Base-by-base conservation (phyloP, 2,888 invertebrate species). In the Xanthorhoe spadicearia region DNA sequence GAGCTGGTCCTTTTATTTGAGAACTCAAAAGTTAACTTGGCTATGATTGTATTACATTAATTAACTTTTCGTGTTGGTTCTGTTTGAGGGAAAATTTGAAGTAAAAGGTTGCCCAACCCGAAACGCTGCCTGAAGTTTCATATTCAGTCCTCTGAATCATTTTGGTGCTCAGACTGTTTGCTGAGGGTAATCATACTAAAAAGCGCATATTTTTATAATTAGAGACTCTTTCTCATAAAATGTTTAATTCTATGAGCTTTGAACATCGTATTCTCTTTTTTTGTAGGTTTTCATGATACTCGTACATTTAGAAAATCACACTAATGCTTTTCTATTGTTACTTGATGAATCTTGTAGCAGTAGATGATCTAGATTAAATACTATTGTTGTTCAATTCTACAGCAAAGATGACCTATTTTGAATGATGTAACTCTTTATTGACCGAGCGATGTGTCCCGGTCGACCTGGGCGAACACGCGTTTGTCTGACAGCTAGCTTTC, bases 11-110 rank as follows among this genome's bases (percentile, higher is more conserved):
- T 52, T 63, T 63, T 56, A 67, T 52, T 60, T 52, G 48, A 63
- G 51, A 67, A 56, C 63, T 52, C 59, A 63, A 67, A 63, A 59
- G 59, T 58, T 62, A 59, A 62, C 63, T 60, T 60, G 46, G 60
- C 56, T 67, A 60, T 63, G 67, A 63, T 60, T 67, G 66, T 67
- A 63, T 60, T 63, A 67, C 62, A 56, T 67, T 63, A 67, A 63
- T 67, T 67, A 63, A 63, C 63, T 63, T 67, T 63, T 52, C 63
- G 18, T 67, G 60, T 66, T 59, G 54, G 62, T 63, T 62, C 54
- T 59, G 48, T 59, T 55, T 59, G 59, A 52, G 35, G 49, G 62
- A 51, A n/a, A 62, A 51, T 66, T 66, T 54, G 5, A 43, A 58
- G 52, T 50, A 48, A 58, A 66, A 55, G 35, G 50, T 54, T 28